A percentile compares a stretch with the other conserved stretches of the same genome.
These are phyloP conservation scores for Hycleus phaleratus DNA, from an alignment of 1,140 invertebrate genomes.

Conservation along the genomic window DNA sequence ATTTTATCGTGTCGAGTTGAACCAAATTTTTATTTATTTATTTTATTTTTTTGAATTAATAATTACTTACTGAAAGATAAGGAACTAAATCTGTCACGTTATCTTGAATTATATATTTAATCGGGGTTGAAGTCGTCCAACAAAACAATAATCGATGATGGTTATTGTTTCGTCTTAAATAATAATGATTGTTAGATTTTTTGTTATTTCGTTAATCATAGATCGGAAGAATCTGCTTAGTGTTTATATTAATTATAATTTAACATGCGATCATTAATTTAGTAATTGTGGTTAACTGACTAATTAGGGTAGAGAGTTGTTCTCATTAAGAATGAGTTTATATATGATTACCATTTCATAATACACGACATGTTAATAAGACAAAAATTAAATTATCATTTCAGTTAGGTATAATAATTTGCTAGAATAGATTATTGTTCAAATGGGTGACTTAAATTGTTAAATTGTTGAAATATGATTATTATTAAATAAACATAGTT, in stretches of 20 bases:
- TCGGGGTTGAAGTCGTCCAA: background rate
- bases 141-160: background rate
- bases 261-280: constrained; percentile 17
- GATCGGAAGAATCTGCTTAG: background rate
- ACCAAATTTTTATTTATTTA: background rate
- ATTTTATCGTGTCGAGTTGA: background rate
- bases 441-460: background rate
- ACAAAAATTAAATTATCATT: constrained; percentile 8
- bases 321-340: constrained; percentile 12
- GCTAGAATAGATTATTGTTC: background rate
- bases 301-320: constrained; percentile 10
- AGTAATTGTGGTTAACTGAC: constrained; percentile 17
- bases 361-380: constrained; percentile 13
- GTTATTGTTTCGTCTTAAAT: too few species aligned
- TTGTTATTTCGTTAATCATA: too few species aligned
- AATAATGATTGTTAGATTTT: too few species aligned
- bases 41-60: background rate
- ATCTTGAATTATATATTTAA: background rate
- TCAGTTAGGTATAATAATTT: constrained; percentile 9
- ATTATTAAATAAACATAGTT: background rate
- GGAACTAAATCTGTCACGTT: background rate
- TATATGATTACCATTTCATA: constrained; percentile 12
- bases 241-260: constrained; percentile 16
- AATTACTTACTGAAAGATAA: background rate
- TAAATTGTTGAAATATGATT: constrained; percentile 1